phyloP scores from a whole-genome alignment of 1,140 invertebrate species.

The Daktulosphaira vitifoliae region DNA sequence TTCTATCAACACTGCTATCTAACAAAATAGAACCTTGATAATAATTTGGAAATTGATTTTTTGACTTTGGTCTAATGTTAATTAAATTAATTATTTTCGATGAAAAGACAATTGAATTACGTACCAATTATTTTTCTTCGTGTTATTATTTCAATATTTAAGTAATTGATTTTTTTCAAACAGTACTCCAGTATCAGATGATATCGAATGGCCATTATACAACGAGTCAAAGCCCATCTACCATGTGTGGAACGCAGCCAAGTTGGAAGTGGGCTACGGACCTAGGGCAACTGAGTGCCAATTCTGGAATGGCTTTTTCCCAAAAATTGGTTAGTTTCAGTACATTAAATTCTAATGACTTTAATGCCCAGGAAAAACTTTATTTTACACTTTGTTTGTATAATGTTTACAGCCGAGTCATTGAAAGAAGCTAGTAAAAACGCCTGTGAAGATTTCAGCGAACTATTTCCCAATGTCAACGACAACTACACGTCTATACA shows the following conservation, averaged over 20 bases:
- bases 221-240: slow-evolving; percentile 74
- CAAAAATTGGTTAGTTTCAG: slow-evolving; percentile 57
- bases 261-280: slow-evolving; percentile 60
- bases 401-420: neutral
- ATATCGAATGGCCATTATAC: slow-evolving; percentile 81
- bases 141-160: no score
- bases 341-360: neutral
- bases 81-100: no score
- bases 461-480: neutral
- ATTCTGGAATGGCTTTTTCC: slow-evolving; percentile 92
- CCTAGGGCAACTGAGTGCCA: slow-evolving; percentile 78
- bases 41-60: no score
- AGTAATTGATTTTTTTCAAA: slow-evolving; percentile 40
- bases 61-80: no score
- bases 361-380: neutral
- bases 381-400: neutral
- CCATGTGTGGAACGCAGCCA: slow-evolving; percentile 76
- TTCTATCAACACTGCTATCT: no score
- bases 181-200: slow-evolving; percentile 71
- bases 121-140: no score
- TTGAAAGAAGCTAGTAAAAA: neutral
- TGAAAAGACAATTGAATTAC: no score
- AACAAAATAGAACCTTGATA: no score
- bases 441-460: slow-evolving; percentile 8
- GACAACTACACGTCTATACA: neutral